These are phyloP conservation scores for Lasioglossum figueresi DNA, from an alignment of 2,888 invertebrate genomes.

Conservation along the genomic window DNA sequence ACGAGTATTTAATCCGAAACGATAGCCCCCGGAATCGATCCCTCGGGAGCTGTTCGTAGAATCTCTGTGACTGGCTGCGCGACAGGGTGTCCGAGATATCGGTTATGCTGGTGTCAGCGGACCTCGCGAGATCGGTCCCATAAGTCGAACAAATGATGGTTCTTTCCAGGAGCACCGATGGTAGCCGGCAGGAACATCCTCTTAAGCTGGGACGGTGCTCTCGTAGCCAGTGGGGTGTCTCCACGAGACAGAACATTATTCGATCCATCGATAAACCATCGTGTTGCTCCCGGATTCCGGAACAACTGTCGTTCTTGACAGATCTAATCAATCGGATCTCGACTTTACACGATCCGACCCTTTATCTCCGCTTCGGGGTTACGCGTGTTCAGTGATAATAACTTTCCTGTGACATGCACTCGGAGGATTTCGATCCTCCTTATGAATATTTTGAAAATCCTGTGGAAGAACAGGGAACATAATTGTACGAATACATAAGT, in stretches of 20 bases:
- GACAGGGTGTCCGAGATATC: slow-evolving; percentile 57
- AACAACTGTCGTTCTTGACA: slow-evolving; percentile 37
- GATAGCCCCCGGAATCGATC: slow-evolving; percentile 42
- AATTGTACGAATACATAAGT: not conserved
- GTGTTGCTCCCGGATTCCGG: slow-evolving; percentile 49
- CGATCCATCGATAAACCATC: slow-evolving; percentile 60
- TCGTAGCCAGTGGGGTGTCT: slow-evolving; percentile 60
- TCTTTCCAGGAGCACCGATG: slow-evolving; percentile 52
- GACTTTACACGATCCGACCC: not conserved
- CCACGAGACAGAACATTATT: slow-evolving; percentile 55
- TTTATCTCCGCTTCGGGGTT: not conserved
- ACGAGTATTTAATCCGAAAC: slow-evolving; percentile 36
- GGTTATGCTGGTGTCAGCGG: slow-evolving; percentile 59
- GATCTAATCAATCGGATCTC: slow-evolving; percentile 6
- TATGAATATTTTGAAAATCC: not conserved
- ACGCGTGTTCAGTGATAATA: not conserved
- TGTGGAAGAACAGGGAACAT: too few species aligned
- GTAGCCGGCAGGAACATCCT: slow-evolving; percentile 69
- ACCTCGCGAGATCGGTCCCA: slow-evolving; percentile 45
- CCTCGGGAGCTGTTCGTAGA: slow-evolving; percentile 44
- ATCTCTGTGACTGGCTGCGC: slow-evolving; percentile 40
- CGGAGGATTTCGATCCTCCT: not conserved
- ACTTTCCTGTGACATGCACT: not conserved
- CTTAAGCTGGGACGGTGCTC: slow-evolving; percentile 61
- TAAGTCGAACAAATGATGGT: slow-evolving; percentile 68